phyloP scores from a whole-genome alignment of 2,113 vertebrate species.

The Corythornis cristatus region DNA sequence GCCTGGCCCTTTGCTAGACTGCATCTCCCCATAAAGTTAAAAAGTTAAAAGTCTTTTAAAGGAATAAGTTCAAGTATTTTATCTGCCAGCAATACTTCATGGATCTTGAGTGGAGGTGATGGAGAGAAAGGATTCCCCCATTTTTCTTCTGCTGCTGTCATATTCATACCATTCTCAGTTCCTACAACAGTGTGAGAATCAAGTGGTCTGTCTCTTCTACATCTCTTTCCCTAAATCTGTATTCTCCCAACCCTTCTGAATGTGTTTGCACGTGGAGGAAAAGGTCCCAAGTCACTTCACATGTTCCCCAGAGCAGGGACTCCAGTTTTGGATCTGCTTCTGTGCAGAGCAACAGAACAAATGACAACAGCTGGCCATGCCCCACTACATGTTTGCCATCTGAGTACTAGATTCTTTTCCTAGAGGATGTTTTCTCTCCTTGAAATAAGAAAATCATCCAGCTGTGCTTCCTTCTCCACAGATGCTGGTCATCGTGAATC shows the following conservation, averaged over 20 bases:
- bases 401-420: neutral
- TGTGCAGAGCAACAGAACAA: neutral
- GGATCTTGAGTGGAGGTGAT: fast-evolving
- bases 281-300: neutral
- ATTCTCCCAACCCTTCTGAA: neutral
- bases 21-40: neutral
- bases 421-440: conserved; percentile 7
- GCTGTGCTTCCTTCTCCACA: conserved; percentile 8
- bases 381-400: neutral
- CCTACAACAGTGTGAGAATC: neutral
- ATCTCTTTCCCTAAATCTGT: neutral
- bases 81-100: neutral
- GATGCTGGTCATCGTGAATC: neutral
- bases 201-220: neutral
- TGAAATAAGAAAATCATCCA: neutral
- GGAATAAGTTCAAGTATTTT: neutral
- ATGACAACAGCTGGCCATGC: neutral
- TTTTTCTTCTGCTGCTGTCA: neutral
- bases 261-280: neutral
- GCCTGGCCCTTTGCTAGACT: neutral
- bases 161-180: neutral
- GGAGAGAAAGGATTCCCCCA: neutral
- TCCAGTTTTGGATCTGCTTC: neutral
- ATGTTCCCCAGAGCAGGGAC: neutral
- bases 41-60: neutral